Percentiles rank a stretch among this genome's conserved stretches.
Conservation (phyloP, 37 sponge, comb jelly and placozoan species). For the Tethya wilhelma region DNA sequence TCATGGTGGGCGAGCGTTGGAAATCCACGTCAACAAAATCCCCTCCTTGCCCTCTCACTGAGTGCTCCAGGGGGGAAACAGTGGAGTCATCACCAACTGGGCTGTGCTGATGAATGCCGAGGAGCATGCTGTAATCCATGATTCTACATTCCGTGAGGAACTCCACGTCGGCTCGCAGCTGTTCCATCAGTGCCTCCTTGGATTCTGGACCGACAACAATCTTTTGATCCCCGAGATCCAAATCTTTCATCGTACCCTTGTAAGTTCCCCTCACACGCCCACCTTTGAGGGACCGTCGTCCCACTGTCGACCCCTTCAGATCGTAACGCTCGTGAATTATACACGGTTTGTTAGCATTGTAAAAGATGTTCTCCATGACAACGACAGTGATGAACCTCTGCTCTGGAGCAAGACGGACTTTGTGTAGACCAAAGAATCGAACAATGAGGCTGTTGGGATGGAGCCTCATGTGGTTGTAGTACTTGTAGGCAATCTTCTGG, state of each 20-base stretch:
- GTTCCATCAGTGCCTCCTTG: conserved; percentile 76
- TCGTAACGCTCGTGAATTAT: conserved; percentile 81
- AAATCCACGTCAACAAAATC: conserved; percentile 18
- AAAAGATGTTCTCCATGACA: conserved; percentile 94
- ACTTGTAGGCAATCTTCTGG: conserved; percentile 46
- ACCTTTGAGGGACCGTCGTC: conserved; percentile 66
- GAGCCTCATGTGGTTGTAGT: conserved; percentile 77
- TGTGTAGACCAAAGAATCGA: conserved; percentile 82
- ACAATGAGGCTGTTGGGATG: conserved; percentile 85
- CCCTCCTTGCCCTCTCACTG: conserved; percentile 10
- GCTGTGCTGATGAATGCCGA: conserved; percentile 74
- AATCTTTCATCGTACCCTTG: conserved; percentile 83
- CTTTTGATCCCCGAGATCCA: conserved; percentile 66
- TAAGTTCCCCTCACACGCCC: background rate
- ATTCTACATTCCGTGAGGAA: conserved; percentile 63
- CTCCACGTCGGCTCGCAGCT: conserved; percentile 64
- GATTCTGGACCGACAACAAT: conserved; percentile 63
- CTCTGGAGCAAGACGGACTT: conserved; percentile 77
- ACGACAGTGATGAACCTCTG: conserved; percentile 84
- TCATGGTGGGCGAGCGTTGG: background rate
- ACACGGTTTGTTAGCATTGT: conserved; percentile 41
- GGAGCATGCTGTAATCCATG: conserved; percentile 93
- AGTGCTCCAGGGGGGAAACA: too few relatives aligned
- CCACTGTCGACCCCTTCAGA: conserved; percentile 86
- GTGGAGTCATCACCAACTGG: background rate